Conservation (phyloP, 2,113 vertebrate species). For the Tympanuchus pallidicinctus region DNA sequence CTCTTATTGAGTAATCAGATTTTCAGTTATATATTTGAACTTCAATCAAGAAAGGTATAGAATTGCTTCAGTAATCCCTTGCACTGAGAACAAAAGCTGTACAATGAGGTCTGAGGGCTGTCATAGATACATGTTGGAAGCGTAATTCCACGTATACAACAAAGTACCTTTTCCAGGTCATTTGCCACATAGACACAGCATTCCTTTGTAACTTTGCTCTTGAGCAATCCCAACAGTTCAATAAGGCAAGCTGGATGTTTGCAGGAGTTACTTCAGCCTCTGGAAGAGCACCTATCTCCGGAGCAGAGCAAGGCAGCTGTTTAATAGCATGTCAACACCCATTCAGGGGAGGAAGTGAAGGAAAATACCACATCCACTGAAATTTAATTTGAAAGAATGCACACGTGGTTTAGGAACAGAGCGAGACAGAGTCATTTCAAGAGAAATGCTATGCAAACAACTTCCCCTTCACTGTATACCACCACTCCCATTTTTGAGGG, state of each 20-base stretch:
- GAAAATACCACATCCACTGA: not conserved
- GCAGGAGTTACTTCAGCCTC: not conserved
- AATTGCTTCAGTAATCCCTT: not conserved
- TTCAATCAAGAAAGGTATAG: not conserved
- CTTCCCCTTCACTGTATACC: not conserved
- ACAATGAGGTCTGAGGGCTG: accelerated
- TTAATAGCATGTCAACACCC: not conserved
- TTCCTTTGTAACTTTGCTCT: not conserved
- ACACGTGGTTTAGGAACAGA: not conserved
- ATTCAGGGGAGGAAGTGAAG: not conserved
- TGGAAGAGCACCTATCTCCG: not conserved
- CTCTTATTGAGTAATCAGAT: not conserved
- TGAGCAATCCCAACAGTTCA: not conserved
- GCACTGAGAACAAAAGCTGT: not conserved
- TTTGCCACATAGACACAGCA: not conserved
- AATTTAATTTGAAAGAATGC: not conserved
- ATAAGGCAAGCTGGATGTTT: not conserved
- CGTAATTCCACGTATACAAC: accelerated
- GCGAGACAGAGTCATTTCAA: not conserved
- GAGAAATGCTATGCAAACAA: not conserved
- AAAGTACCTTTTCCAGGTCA: not conserved
- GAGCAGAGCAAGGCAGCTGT: not conserved
- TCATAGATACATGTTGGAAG: accelerated
- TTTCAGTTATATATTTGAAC: not conserved
- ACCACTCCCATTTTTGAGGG: not conserved